Evolutionary conservation across 2,888 invertebrate genomes (phyloP).

Genomic region (Yponomeuta malinellus): DNA sequence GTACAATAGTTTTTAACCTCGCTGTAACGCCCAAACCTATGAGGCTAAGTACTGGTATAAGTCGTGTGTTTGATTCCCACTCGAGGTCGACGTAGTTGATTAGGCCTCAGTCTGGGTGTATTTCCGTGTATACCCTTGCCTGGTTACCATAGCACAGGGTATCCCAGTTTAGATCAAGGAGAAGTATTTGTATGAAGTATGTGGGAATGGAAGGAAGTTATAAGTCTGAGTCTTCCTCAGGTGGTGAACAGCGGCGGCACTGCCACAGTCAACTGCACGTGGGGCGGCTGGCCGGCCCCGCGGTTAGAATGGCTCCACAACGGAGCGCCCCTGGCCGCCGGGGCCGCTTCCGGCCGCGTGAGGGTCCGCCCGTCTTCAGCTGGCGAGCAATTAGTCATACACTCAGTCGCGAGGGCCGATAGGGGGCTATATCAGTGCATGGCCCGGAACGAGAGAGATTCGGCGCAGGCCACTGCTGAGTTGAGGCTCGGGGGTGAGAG

Average conservation of each 20-base stretch:
- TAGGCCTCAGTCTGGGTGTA: no score
- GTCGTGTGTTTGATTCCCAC: no score
- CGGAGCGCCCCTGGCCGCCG: conserved; percentile 77
- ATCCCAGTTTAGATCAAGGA: no score
- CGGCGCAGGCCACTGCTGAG: conserved; percentile 88
- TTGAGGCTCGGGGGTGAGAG: conserved; percentile 84
- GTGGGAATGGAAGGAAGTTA: no score
- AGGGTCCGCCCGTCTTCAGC: conserved; percentile 45
- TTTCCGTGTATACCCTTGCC: no score
- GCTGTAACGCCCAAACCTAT: no score
- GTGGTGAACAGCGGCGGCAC: conserved; percentile 90
- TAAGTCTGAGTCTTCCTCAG: conserved; percentile 40
- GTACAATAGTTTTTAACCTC: no score
- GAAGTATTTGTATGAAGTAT: no score
- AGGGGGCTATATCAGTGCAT: conserved; percentile 94
- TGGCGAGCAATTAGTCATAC: conserved; percentile 58
- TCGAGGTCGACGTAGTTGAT: no score
- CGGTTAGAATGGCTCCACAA: conserved; percentile 85
- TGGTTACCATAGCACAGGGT: no score
- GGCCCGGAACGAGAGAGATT: conserved; percentile 85
- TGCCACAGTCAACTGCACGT: conserved; percentile 89
- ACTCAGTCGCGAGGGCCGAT: conserved; percentile 82
- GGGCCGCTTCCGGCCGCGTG: conserved; percentile 57
- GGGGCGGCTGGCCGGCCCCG: conserved; percentile 84
- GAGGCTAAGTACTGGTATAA: no score